Conservation (phyloP, 2,797 vertebrate species). For the Myotis pilosus region DNA sequence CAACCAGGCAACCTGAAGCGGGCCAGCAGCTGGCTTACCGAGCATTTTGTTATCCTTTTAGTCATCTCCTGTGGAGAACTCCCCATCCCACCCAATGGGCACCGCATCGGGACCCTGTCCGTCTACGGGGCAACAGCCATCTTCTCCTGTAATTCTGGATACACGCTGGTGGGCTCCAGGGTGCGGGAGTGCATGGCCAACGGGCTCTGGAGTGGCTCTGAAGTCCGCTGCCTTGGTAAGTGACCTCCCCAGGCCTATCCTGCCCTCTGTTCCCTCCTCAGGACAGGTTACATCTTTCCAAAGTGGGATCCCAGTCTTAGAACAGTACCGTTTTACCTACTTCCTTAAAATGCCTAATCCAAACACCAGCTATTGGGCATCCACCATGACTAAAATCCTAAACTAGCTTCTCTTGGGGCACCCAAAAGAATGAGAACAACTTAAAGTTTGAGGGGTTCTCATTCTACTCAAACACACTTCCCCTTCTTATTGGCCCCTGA, state of each 20-base stretch:
- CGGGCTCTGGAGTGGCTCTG: conserved; percentile 96
- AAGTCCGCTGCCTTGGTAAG: conserved; percentile 95
- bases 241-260: not conserved
- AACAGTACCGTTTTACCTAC: not conserved
- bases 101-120: conserved; percentile 97
- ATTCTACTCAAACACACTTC: not conserved
- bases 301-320: not conserved
- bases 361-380: not conserved
- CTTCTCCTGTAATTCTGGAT: conserved; percentile 98
- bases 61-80: conserved; percentile 98
- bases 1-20: too few species aligned
- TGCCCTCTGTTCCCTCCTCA: not conserved
- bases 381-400: not conserved
- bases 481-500: not conserved
- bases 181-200: conserved; percentile 98
- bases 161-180: conserved; percentile 95
- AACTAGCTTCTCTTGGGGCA: not conserved
- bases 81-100: conserved; percentile 93
- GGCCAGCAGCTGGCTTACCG: not conserved
- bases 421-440: not conserved
- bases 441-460: not conserved
- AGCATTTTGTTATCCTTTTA: conserved; percentile 71
- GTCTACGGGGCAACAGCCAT: conserved; percentile 96
- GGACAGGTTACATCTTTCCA: not conserved
- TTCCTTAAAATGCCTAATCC: not conserved